Conservation (phyloP, 2,113 vertebrate species). For the Amblyornis subalaris region DNA sequence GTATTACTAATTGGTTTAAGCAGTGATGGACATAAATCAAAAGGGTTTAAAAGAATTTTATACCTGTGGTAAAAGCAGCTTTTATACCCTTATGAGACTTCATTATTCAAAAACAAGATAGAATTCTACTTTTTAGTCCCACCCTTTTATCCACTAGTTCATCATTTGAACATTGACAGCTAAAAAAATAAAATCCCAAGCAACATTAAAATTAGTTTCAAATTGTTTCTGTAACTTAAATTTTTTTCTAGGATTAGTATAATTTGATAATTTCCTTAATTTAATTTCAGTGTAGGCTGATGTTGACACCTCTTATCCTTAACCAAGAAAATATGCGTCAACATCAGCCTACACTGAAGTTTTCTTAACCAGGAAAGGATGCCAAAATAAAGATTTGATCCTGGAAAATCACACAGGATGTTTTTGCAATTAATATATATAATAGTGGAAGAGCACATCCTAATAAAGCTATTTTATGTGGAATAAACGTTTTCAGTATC, state of each 20-base stretch:
- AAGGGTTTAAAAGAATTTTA: neutral
- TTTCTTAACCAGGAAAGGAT: neutral
- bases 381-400: neutral
- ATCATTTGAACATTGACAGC: neutral
- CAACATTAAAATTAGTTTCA: neutral
- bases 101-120: neutral
- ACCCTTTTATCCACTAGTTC: neutral
- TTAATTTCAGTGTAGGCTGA: neutral
- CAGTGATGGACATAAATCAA: neutral
- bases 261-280: neutral
- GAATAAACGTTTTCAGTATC: neutral
- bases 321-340: neutral
- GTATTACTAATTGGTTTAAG: neutral
- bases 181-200: neutral
- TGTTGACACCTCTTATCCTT: neutral
- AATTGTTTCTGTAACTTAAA: neutral
- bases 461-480: neutral
- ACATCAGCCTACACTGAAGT: neutral
- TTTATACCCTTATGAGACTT: neutral
- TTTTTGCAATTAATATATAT: neutral
- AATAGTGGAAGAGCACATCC: neutral
- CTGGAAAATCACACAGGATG: neutral
- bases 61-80: neutral
- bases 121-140: neutral
- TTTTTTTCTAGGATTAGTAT: neutral